A percentile compares a stretch with the other conserved stretches of the same genome.
These are phyloP conservation scores for Empis stercorea DNA, from an alignment of 2,888 invertebrate genomes.

Conservation along the genomic window DNA sequence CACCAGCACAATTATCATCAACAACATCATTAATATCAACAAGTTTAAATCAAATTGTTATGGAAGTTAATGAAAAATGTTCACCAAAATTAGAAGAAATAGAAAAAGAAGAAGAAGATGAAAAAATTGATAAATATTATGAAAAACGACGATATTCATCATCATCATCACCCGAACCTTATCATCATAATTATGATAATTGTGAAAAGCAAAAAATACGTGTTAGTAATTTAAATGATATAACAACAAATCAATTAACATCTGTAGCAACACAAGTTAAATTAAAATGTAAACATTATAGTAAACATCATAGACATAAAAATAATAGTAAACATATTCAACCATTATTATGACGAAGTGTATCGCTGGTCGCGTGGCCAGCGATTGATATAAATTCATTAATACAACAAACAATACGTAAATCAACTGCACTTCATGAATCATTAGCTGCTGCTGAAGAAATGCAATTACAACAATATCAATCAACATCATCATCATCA, in stretches of 20 bases:
- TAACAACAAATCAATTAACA: not conserved
- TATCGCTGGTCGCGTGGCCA: conserved; percentile 39
- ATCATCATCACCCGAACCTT: not conserved
- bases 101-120: no score
- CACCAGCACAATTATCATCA: not conserved
- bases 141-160: not conserved
- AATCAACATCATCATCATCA: not conserved
- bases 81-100: not conserved
- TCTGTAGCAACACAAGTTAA: not conserved
- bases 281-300: conserved; percentile 21
- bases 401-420: conserved; percentile 34
- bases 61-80: not conserved
- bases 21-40: not conserved
- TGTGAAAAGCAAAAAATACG: no score
- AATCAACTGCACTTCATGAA: conserved; percentile 30
- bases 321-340: conserved; percentile 21
- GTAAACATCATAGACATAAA: conserved; percentile 28
- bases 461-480: not conserved
- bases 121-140: no score
- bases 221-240: not conserved
- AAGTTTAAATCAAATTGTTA: conserved; percentile 1
- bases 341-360: conserved; percentile 37
- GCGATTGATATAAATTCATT: conserved; percentile 35
- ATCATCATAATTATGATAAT: not conserved
- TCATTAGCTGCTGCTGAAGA: conserved; percentile 14